Percentiles rank a stretch among this genome's conserved stretches.
Evolutionary conservation across 2,797 vertebrate genomes (phyloP).

Genomic region (Pteronotus mesoamericanus): DNA sequence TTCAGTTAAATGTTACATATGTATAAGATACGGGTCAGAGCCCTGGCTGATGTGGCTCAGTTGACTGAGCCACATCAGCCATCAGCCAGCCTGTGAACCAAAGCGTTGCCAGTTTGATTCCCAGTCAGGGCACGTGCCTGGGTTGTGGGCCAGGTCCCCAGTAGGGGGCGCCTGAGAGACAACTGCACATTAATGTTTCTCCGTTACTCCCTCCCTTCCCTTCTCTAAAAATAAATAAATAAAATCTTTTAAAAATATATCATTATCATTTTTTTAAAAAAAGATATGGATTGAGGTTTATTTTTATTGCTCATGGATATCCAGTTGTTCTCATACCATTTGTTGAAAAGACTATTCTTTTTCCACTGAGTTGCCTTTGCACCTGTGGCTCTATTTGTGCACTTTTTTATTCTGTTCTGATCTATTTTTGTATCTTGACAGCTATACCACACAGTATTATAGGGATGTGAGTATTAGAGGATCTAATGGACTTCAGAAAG

Average conservation of each 20-base stretch:
- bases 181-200: too few species aligned
- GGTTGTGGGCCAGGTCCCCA: too few species aligned
- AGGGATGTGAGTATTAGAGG: not conserved
- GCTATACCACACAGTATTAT: not conserved
- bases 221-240: too few species aligned
- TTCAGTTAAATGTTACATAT: constrained; percentile 3
- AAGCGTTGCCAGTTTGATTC: too few species aligned
- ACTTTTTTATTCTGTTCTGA: constrained; percentile 33
- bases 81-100: too few species aligned
- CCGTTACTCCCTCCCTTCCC: too few species aligned
- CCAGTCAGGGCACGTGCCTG: too few species aligned
- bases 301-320: not conserved
- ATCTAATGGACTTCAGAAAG: constrained; percentile 2
- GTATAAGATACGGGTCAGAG: not conserved
- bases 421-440: constrained; percentile 30
- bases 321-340: not conserved
- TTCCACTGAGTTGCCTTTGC: not conserved
- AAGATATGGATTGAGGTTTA: not conserved
- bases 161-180: too few species aligned
- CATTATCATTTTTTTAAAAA: too few species aligned
- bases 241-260: too few species aligned
- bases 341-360: constrained; percentile 40
- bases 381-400: constrained; percentile 34
- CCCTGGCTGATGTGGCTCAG: too few species aligned
- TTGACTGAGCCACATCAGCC: too few species aligned